A percentile compares a stretch with the other conserved stretches of the same genome.
These are phyloP conservation scores for Ariopsis seemanni DNA, from an alignment of 2,113 vertebrate genomes.

Conservation along the genomic window DNA sequence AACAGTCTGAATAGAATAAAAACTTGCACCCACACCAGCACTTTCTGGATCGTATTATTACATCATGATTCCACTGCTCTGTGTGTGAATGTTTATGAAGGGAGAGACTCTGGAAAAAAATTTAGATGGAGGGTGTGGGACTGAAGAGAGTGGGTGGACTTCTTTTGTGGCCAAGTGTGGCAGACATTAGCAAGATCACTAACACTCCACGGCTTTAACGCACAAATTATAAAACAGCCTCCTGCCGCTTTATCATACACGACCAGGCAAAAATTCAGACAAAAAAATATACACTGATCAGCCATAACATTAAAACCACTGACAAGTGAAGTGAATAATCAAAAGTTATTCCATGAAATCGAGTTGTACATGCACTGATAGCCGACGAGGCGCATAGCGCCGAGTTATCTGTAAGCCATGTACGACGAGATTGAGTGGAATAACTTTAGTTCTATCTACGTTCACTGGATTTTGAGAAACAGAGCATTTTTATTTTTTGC, in stretches of 20 bases:
- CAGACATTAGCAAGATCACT: not conserved
- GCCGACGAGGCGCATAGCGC: no score
- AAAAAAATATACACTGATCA: no score
- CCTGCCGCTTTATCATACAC: not conserved
- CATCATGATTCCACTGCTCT: conserved; percentile 4
- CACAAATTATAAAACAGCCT: not conserved
- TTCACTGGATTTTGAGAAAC: no score
- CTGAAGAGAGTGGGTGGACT: not conserved
- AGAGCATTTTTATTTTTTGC: no score
- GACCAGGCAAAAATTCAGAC: not conserved
- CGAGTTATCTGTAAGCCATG: no score
- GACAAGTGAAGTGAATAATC: no score
- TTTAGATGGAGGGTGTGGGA: not conserved
- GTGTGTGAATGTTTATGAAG: conserved; percentile 2
- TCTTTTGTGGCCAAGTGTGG: not conserved
- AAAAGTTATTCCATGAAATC: no score
- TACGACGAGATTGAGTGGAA: no score
- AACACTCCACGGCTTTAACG: not conserved
- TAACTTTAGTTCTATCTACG: no score
- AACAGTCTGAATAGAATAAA: conserved; percentile 1
- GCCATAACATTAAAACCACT: no score
- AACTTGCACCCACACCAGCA: not conserved
- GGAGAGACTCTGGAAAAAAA: not conserved
- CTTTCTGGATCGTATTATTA: not conserved
- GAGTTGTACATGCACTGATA: no score